A percentile compares a stretch with the other conserved stretches of the same genome.
phyloP scores from a whole-genome alignment of 2,797 vertebrate genomes.

The Pangasius larnaudii region DNA sequence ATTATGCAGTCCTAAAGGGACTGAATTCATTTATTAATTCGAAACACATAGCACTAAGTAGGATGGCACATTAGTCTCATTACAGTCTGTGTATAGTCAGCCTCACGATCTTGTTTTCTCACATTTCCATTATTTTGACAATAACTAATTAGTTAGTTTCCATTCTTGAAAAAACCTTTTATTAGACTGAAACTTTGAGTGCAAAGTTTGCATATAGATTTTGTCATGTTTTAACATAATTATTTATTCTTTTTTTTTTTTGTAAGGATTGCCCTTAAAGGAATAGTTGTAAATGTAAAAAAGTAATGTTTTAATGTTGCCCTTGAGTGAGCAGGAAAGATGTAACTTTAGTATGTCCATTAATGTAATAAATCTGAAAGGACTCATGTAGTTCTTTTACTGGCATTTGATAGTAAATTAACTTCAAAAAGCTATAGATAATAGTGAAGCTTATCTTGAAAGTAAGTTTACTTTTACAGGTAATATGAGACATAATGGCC shows the following conservation, averaged over 20 bases:
- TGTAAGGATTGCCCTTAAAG: background rate
- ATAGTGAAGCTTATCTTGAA: background rate
- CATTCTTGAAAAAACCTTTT: background rate
- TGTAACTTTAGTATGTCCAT: background rate
- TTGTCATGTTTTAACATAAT: background rate
- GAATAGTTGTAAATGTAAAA: background rate
- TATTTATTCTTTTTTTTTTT: background rate
- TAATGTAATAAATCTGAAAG: background rate
- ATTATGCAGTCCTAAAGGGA: constrained; percentile 15
- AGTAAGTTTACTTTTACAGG: background rate
- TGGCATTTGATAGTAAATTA: background rate
- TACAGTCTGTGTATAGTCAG: background rate
- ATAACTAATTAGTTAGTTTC: background rate
- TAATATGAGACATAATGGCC: background rate
- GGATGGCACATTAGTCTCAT: background rate
- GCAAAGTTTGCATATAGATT: background rate
- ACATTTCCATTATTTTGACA: background rate
- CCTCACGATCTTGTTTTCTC: background rate
- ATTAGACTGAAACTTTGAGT: background rate
- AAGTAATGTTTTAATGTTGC: background rate
- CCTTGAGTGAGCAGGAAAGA: background rate
- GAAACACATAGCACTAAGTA: background rate
- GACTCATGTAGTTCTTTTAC: background rate
- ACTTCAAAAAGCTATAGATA: background rate
- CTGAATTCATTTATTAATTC: background rate